Conservation (phyloP, 1,140 invertebrate genomes). For the Phocides pigmalion region DNA sequence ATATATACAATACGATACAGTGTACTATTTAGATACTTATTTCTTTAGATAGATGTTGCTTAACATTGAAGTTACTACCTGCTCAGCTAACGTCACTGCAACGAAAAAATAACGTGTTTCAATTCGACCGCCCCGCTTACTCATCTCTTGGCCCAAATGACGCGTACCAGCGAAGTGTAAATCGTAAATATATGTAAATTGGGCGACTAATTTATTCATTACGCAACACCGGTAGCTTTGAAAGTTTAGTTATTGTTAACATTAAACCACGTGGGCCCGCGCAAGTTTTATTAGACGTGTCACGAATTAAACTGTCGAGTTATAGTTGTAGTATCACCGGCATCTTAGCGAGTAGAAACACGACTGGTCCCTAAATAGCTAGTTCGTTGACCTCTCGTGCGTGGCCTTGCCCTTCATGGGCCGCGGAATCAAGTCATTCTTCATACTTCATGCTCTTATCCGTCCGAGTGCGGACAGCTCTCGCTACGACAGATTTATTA, state of each 20-base stretch:
- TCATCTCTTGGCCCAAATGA: conserved; percentile 13
- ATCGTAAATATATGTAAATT: conserved; percentile 32
- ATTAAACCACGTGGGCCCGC: conserved; percentile 10
- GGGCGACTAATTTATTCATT: conserved; percentile 29
- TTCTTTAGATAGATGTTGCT: not conserved
- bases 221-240: conserved; percentile 34
- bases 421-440: conserved; percentile 55
- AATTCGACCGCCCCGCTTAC: conserved; percentile 17
- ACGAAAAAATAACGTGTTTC: conserved; percentile 14
- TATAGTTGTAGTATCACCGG: not conserved
- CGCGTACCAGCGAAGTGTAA: conserved; percentile 20
- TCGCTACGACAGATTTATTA: conserved; percentile 47
- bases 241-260: conserved; percentile 20
- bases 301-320: not conserved
- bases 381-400: conserved; percentile 50
- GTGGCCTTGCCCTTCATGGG: conserved; percentile 70
- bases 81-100: not conserved
- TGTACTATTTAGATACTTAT: too few species aligned
- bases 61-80: not conserved
- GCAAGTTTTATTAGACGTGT: conserved; percentile 13
- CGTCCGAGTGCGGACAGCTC: conserved; percentile 41
- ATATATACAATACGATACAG: too few species aligned
- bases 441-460: conserved; percentile 55
- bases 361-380: conserved; percentile 54
- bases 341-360: conserved; percentile 26